A percentile compares a stretch with the other conserved stretches of the same genome.
Evolutionary conservation across 2,797 vertebrate species (phyloP).

Genomic region (Poecile montanus): DNA sequence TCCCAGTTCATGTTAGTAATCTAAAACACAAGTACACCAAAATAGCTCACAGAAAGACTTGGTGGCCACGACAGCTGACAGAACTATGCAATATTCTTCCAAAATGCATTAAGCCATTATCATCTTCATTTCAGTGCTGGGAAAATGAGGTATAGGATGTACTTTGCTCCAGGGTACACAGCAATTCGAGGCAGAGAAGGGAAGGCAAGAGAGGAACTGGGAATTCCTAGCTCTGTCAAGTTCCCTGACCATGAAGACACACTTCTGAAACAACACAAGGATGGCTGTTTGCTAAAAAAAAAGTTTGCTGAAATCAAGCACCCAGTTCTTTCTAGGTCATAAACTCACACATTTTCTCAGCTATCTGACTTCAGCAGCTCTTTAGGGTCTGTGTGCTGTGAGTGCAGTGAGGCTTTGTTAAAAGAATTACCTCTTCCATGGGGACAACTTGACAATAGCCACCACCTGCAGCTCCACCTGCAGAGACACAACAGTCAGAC

Average conservation of each 20-base stretch:
- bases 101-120: background rate
- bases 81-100: slow-evolving; percentile 10
- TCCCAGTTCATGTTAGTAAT: background rate
- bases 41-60: background rate
- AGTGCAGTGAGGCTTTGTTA: background rate
- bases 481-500: slow-evolving; percentile 39
- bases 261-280: background rate
- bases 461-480: slow-evolving; percentile 97
- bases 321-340: background rate
- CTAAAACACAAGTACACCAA: slow-evolving; percentile 1
- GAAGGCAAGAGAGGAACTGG: background rate
- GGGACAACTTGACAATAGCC: slow-evolving; percentile 98
- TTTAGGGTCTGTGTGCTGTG: background rate
- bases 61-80: background rate
- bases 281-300: background rate
- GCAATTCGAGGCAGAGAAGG: background rate
- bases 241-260: background rate
- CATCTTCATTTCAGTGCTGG: background rate
- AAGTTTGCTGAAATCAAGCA: background rate
- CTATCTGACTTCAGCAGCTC: background rate
- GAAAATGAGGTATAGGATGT: slow-evolving; percentile 12
- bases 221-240: background rate
- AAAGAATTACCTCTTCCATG: slow-evolving; percentile 94
- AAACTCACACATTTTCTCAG: background rate
- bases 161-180: background rate